phyloP scores from a whole-genome alignment of 2,888 invertebrate genomes.

The Drosophila koepferae region DNA sequence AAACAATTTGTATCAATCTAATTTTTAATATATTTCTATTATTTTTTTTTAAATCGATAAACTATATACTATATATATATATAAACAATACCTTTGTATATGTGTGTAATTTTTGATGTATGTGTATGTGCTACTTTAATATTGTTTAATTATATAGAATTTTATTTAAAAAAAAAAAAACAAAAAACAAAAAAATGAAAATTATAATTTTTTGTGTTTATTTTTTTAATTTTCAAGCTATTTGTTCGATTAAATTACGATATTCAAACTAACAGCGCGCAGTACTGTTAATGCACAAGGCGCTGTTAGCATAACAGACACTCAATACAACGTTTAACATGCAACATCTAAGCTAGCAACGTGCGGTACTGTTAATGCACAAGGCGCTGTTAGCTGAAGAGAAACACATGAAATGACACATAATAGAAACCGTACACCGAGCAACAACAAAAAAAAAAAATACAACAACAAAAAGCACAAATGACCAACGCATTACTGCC shows the following conservation, averaged over 20 bases:
- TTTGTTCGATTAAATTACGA: conserved; percentile 13
- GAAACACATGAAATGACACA: conserved; percentile 8
- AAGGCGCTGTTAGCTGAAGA: conserved; percentile 31
- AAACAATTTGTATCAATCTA: conserved; percentile 24
- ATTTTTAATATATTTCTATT: conserved; percentile 44
- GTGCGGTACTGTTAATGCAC: conserved; percentile 37
- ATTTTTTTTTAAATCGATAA: conserved; percentile 36
- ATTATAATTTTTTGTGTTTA: conserved; percentile 35
- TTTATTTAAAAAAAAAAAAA: conserved; percentile 60
- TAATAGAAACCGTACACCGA: conserved; percentile 42
- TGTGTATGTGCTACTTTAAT: conserved; percentile 75
- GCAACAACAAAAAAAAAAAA: conserved; percentile 23
- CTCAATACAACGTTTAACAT: conserved; percentile 4
- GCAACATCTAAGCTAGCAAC: conserved; percentile 30
- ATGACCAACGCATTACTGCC: conserved; percentile 72
- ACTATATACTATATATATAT: conserved; percentile 27
- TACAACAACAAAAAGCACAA: conserved; percentile 38
- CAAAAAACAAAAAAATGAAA: conserved; percentile 8
- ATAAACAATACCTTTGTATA: conserved; percentile 53
- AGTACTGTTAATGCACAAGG: conserved; percentile 38
- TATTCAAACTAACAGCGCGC: conserved; percentile 34
- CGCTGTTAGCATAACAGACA: conserved; percentile 35
- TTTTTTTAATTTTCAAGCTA: conserved; percentile 21
- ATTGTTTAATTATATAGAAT: conserved; percentile 72
- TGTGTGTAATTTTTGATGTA: conserved; percentile 69